Conservation (phyloP, 2,888 invertebrate species). For the Seira musarum region DNA sequence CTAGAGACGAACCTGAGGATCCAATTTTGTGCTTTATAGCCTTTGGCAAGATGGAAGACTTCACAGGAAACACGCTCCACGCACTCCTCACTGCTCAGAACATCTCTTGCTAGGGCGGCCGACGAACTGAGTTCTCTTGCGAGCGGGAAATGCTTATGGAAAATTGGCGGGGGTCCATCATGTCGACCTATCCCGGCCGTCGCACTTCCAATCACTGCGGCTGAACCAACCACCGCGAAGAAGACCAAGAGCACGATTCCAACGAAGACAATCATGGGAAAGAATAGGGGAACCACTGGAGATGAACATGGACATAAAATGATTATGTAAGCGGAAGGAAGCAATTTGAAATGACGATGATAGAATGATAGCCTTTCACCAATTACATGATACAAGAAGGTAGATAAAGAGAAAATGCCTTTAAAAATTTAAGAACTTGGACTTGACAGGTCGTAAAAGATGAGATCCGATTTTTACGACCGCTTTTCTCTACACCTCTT, state of each 20-base stretch:
- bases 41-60: slow-evolving; percentile 54
- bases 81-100: slow-evolving; percentile 60
- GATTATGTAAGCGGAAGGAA: background rate
- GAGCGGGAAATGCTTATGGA: no score
- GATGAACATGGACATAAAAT: slow-evolving; percentile 17
- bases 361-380: background rate
- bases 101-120: slow-evolving; percentile 50
- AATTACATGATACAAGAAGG: slow-evolving; percentile 39
- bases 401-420: slow-evolving; percentile 1
- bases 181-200: slow-evolving; percentile 39
- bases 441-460: slow-evolving; percentile 55
- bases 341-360: background rate
- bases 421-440: slow-evolving; percentile 50
- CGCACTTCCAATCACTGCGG: slow-evolving; percentile 53
- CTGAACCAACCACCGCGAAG: slow-evolving; percentile 60
- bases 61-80: slow-evolving; percentile 62
- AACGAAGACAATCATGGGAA: slow-evolving; percentile 62
- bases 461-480: no score
- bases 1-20: slow-evolving; percentile 61
- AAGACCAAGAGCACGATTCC: slow-evolving; percentile 63
- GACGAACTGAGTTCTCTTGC: slow-evolving; percentile 47
- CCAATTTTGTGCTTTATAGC: slow-evolving; percentile 59
- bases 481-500: no score
- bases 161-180: slow-evolving; percentile 37
- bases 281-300: slow-evolving; percentile 53